Conservation (phyloP, 1,140 invertebrate genomes). For the Pristionchus pacificus region DNA sequence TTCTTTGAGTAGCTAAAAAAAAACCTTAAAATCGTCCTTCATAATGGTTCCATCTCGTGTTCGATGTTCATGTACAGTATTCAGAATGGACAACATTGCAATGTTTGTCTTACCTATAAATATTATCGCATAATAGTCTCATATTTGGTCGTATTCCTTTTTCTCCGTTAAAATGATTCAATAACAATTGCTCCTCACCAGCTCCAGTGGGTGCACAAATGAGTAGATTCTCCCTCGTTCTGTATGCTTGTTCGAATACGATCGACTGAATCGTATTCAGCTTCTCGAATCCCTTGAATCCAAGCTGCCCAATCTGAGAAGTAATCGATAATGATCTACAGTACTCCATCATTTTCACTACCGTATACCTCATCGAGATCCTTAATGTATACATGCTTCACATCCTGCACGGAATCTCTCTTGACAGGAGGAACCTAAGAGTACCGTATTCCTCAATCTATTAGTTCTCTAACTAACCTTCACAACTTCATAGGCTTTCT, state of each 20-base stretch:
- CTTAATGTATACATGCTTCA: conserved; percentile 61
- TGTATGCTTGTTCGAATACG: conserved; percentile 89
- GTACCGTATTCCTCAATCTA: no score
- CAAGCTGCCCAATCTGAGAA: conserved; percentile 72
- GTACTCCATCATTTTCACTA: conserved; percentile 5
- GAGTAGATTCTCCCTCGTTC: conserved; percentile 91
- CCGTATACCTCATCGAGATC: conserved; percentile 43
- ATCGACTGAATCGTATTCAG: conserved; percentile 92
- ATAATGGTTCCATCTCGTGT: conserved; percentile 66
- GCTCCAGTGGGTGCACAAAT: conserved; percentile 93
- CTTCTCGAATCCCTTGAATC: conserved; percentile 77
- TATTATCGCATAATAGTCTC: no score
- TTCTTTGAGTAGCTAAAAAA: no score
- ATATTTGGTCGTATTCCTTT: no score
- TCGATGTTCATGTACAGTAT: conserved; percentile 78
- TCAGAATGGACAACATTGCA: conserved; percentile 83
- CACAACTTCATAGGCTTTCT: conserved; percentile 54
- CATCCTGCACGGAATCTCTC: conserved; percentile 68
- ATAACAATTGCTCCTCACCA: conserved; percentile 61
- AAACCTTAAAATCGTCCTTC: conserved; percentile 86
- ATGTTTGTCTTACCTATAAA: conserved; percentile 84
- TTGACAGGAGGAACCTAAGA: conserved; percentile 62
- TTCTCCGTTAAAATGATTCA: conserved; percentile 16
- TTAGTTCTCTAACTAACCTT: not conserved
- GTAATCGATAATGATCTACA: no score